Base-by-base conservation (phyloP, 2,113 vertebrate genomes). In the Climacteris rufus region DNA sequence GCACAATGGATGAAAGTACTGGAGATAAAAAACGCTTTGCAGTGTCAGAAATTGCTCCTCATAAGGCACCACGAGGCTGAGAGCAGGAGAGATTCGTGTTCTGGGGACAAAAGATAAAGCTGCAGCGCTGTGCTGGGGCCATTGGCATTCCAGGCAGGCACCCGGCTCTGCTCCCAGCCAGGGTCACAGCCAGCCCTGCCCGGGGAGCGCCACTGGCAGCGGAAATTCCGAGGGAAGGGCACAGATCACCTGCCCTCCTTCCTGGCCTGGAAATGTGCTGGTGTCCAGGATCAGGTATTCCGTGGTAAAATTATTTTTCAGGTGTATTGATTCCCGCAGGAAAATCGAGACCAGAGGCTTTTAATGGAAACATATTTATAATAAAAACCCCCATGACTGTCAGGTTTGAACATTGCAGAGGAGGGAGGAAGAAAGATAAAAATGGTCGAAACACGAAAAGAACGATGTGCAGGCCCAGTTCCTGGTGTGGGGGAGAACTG, bases 401-500 rank as follows among this genome's bases (percentile, higher is more conserved):
- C 25, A 25, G 30, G 6, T 13, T 23, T 42, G 37, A 64, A 18
- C 8, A 4, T 1, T 3, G 40, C 2, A 31, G 57, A 1, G 0
- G 13, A 22, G 3, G 3, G 37, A 31, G 14, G 5, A 27, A 49
- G 25, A 23, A 22, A 84, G 37, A 77, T 8, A 18, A 60, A 59
- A 52, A 53, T 50, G 1, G n/a, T 14, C 5, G 3, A 33, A 56
- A 27, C 6, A 16, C 47, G 15, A 4, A 30, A 57, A 35, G 49
- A 54, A 17, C 8, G 25, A 66, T 0, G 2, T 8, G 13, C 7
- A 9, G 2, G 5, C 3, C 2, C 10, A 31, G 63, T 3, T 54
- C 37, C 23, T 63, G 33, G 21, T 28, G 11, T 45, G 37, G 52
- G 45, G 14, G 27, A 40, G 19, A 64, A 11, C 33, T 15, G 12